Conservation (phyloP, 1,140 invertebrate genomes). For the Wiebesia pumilae region DNA sequence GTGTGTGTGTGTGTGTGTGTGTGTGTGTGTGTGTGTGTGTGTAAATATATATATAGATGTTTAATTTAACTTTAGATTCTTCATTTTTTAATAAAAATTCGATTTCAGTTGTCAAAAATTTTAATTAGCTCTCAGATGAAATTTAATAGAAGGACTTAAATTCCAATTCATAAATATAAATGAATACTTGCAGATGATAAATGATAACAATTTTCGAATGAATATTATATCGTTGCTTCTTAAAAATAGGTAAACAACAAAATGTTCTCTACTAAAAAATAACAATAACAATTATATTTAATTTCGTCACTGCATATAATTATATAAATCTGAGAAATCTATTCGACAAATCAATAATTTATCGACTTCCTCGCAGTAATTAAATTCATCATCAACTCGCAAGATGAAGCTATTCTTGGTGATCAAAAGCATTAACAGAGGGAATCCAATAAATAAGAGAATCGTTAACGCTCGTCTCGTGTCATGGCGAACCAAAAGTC, state of each 20-base stretch:
- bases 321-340: background rate
- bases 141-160: conserved; percentile 22
- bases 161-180: conserved; percentile 35
- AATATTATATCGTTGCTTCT: background rate
- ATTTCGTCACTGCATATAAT: background rate
- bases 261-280: background rate
- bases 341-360: background rate
- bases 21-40: background rate
- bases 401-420: conserved; percentile 37
- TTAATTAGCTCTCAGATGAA: conserved; percentile 10
- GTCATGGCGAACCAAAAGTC: background rate
- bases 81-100: conserved; percentile 27
- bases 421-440: conserved; percentile 19
- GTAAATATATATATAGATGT: background rate
- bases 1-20: background rate
- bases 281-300: background rate
- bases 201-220: background rate
- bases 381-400: conserved; percentile 40
- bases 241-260: background rate
- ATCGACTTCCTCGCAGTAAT: conserved; percentile 21
- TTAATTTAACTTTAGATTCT: conserved; percentile 15
- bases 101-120: background rate
- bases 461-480: conserved; percentile 40
- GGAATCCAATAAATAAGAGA: conserved; percentile 47
- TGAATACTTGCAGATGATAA: background rate